A percentile compares a stretch with the other conserved stretches of the same genome.
Conservation (phyloP, 2,113 vertebrate species). For the Kryptolebias marmoratus region DNA sequence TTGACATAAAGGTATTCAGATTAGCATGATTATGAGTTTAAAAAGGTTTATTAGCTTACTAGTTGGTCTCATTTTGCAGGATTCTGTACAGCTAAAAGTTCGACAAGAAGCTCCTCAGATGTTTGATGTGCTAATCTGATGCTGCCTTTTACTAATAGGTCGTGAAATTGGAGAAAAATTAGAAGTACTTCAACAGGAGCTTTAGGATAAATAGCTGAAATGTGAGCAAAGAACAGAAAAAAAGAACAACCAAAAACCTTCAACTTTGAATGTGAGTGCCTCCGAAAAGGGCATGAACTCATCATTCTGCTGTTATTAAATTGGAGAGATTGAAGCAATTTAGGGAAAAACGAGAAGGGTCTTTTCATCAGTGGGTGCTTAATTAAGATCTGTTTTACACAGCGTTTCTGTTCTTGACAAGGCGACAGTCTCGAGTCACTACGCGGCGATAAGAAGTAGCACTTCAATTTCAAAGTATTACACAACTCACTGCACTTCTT, state of each 20-base stretch:
- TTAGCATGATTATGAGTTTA: conserved; percentile 15
- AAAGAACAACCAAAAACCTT: conserved; percentile 12
- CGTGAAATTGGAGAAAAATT: not conserved
- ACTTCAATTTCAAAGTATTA: conserved; percentile 49
- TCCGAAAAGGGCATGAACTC: conserved; percentile 12
- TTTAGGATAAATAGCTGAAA: conserved; percentile 5
- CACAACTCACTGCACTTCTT: conserved; percentile 48
- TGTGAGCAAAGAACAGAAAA: not conserved
- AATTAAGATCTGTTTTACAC: conserved; percentile 33
- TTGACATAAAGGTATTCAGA: not conserved
- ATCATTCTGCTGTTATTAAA: conserved; percentile 21
- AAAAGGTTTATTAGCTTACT: conserved; percentile 1
- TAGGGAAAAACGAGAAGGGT: conserved; percentile 5
- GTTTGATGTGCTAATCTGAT: conserved; percentile 1
- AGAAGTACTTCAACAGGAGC: conserved; percentile 14
- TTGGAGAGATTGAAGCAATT: conserved; percentile 30
- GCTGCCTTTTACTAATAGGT: not conserved
- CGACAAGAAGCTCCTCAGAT: conserved; percentile 17
- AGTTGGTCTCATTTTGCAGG: conserved; percentile 22
- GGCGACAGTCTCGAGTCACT: conserved; percentile 23
- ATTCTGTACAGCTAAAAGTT: conserved; percentile 10
- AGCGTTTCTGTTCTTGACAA: conserved; percentile 26
- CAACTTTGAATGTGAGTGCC: not conserved
- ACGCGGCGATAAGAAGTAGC: conserved; percentile 29
- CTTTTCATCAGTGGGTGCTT: conserved; percentile 40